phyloP scores from a whole-genome alignment of 2,888 invertebrate genomes.

The Zhengitettix transpicula region DNA sequence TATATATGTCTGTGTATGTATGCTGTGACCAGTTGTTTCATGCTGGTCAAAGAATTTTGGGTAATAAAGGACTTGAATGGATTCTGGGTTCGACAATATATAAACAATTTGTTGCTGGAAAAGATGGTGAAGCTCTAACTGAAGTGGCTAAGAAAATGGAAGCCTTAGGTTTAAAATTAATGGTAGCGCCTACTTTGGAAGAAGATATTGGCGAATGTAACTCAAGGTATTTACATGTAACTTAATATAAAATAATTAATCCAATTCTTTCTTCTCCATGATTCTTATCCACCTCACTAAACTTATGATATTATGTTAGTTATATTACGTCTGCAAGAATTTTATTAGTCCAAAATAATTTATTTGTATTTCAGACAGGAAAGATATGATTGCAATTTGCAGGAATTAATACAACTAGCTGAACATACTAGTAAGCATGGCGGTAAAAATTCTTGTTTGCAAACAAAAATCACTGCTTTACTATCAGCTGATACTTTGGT shows the following conservation, averaged over 20 bases:
- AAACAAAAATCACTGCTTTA: conserved; percentile 24
- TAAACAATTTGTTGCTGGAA: conserved; percentile 31
- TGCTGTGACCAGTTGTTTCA: too few relatives aligned
- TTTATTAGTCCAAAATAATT: neutral
- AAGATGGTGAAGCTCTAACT: conserved; percentile 18
- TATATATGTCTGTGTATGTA: too few relatives aligned
- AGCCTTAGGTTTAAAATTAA: conserved; percentile 20
- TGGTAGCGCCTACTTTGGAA: conserved; percentile 26
- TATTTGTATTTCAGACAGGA: conserved; percentile 12
- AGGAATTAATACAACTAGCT: conserved; percentile 15
- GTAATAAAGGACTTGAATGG: too few relatives aligned
- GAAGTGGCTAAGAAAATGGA: conserved; percentile 17
- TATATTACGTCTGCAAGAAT: neutral
- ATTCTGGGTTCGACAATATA: conserved; percentile 25
- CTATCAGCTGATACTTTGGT: conserved; percentile 24
- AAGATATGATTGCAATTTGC: conserved; percentile 18
- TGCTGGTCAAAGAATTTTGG: too few relatives aligned
- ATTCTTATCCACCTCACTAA: too few relatives aligned
- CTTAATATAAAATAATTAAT: neutral
- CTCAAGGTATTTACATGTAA: neutral
- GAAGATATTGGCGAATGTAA: conserved; percentile 20
- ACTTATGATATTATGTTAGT: too few relatives aligned
- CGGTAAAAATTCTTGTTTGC: conserved; percentile 16
- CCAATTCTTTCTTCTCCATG: too few relatives aligned
- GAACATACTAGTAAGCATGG: conserved; percentile 16